Evolutionary conservation across 37 sponge, comb jelly and placozoan species (phyloP), one percentile per base, ranked within the genome.

Genomic region (Amphimedon queenslandica): DNA sequence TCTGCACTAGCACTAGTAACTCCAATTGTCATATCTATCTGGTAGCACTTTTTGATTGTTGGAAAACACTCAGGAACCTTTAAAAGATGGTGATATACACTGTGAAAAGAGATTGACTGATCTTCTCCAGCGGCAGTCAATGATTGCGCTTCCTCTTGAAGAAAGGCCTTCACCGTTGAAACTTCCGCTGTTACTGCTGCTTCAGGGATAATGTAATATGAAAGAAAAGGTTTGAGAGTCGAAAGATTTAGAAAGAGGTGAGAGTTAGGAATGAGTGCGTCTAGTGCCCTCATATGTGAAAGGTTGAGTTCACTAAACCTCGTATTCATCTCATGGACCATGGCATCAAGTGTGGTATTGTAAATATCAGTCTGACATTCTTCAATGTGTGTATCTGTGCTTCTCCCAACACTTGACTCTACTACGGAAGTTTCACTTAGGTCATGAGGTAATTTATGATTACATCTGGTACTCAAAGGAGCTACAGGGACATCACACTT

Each of bases 21-120:
- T 32, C 67, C 63, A 61, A 61, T 29, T 10, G 63, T 61, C 63
- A 16, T 61, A 27, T 18, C 63, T 61, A 61, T 61, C 63, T 61
- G 27, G 10, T 29, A 27, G 31, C 63, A 61, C 31, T 27, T 61
- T 6, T 24, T 23, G 11, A 61, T 29, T 61, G 6, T 27, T 29
- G 27, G 63, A 27, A 61, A 61, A 8, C 63, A 23, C 23, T 61
- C 63, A 16, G 63, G 63, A 61, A 61, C 31, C 23, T 23, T 18
- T 61, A 16, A 27, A 27, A 61, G 63, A 6, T 21, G 63, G 8
- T 16, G 8, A 16, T 61, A 61, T 23, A 16, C 63, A 21, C 23
- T 8, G 23, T 66, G 35, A 21, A 47, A 13, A 47, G 51, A 47
- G 13, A 13, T 8, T 47, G 51, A 18, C 13, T 8, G 51, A 13